Base-by-base conservation (phyloP, 2,888 invertebrate species). In the Ecliptopera silaceata region DNA sequence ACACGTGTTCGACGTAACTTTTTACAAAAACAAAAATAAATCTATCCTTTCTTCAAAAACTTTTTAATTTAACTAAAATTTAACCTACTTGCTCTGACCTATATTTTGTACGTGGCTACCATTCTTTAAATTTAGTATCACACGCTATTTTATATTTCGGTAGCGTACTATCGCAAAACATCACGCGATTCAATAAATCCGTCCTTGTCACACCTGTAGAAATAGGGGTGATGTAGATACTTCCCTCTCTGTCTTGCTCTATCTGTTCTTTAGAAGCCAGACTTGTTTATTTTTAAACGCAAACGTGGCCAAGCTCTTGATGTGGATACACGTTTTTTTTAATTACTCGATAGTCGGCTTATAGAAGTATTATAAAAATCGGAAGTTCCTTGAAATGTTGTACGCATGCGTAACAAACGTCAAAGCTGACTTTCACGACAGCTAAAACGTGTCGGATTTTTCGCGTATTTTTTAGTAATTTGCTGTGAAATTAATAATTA, bases 401-500 rank as follows among this genome's bases (percentile, higher is more conserved):
- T 48, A 46, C 65, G 64, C 64, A 63, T 61, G 64, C 63, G 64
- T 55, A 39, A 31, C n/a, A 20, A 52, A 57, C 42, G 63, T 61
- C 65, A 64, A 51, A 59, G 46, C 50, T 57, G 60, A 45, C 54
- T 46, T 38, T 51, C 38, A 53, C 49, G 54, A 41, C 34, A 12
- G 26, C 32, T 44, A 34, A 46, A 51, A 53, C 59, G 61, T 49
- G 57, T 48, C 2, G 15, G 13, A 34, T 56, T 59, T 54, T 38
- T 13, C 15, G 52, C 34, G 39, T 48, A 50, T 59, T 45, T 52
- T 41, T 58, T 52, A 52, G 34, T 32, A 15, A 31, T 59, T 61
- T 43, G 55, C 43, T 41, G 59, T 55, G 2, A 69, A 70, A 56
- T 49, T 56, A 46, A 34, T 53, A 20, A 78, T 69, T 74, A 89